phyloP scores from a whole-genome alignment of 2,113 vertebrate species.

The Campylomormyrus tamandua region DNA sequence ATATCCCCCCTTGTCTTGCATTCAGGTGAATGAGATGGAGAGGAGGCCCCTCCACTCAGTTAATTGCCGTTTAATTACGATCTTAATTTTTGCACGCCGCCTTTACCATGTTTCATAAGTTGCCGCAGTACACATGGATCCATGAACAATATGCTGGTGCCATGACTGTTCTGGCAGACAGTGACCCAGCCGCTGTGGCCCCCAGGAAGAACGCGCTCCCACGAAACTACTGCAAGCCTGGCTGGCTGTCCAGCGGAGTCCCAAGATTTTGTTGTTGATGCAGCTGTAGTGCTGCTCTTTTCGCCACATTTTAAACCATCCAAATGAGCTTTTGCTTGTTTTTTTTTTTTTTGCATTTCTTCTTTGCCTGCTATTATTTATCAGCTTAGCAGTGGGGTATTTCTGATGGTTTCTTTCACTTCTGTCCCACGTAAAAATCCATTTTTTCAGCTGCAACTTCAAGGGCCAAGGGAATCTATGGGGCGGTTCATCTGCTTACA shows the following conservation, averaged over 20 bases:
- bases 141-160: too few species aligned
- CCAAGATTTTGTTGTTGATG: not conserved
- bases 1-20: not conserved
- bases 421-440: not conserved
- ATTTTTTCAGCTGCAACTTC: not conserved
- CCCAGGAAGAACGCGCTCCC: not conserved
- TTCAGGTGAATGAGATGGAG: not conserved
- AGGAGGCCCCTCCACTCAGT: not conserved
- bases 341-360: not conserved
- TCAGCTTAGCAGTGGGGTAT: not conserved
- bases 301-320: not conserved
- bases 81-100: not conserved
- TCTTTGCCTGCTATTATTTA: not conserved
- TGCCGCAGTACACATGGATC: not conserved
- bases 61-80: not conserved
- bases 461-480: not conserved
- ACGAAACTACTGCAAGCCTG: not conserved
- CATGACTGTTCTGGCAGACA: not conserved
- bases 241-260: not conserved
- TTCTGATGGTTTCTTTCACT: not conserved
- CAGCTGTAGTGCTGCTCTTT: not conserved
- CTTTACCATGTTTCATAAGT: not conserved
- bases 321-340: not conserved
- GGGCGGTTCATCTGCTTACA: not conserved
- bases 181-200: not conserved